phyloP scores from a whole-genome alignment of 1,140 invertebrate genomes.

The Drosophila trapezifrons region DNA sequence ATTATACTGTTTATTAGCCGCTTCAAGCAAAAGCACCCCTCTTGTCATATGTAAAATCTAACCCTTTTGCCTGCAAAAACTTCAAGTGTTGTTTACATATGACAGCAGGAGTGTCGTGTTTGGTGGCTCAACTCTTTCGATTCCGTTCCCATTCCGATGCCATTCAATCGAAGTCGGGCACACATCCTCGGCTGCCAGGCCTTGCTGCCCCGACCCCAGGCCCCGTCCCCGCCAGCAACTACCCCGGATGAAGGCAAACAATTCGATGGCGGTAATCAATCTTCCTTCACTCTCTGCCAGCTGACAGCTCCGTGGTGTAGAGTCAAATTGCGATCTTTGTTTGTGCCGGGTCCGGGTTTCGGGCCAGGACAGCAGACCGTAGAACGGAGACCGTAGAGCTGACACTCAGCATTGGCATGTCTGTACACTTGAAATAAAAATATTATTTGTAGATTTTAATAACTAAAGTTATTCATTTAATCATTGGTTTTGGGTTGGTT shows the following conservation, averaged over 20 bases:
- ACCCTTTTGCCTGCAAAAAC: constrained; percentile 19
- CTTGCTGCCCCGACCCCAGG: constrained; percentile 8
- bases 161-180: constrained; percentile 71
- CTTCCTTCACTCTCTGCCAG: constrained; percentile 82
- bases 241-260: constrained; percentile 70
- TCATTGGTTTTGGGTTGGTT: too few species aligned
- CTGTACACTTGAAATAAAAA: constrained; percentile 13
- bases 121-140: constrained; percentile 73
- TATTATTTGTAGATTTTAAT: neutral
- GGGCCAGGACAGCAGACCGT: constrained; percentile 39
- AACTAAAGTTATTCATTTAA: too few species aligned
- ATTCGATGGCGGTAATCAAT: constrained; percentile 84
- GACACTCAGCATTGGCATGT: constrained; percentile 54
- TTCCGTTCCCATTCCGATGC: constrained; percentile 69
- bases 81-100: constrained; percentile 74
- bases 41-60: neutral
- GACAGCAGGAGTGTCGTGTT: constrained; percentile 67
- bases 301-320: constrained; percentile 84
- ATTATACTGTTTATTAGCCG: constrained; percentile 38
- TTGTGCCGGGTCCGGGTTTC: constrained; percentile 64
- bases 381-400: constrained; percentile 45
- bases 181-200: constrained; percentile 16
- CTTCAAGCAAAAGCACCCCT: constrained; percentile 18
- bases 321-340: constrained; percentile 84
- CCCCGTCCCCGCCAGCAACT: neutral